Evolutionary conservation across 1,140 invertebrate genomes (phyloP).

Genomic region (Camponotus pennsylvanicus): DNA sequence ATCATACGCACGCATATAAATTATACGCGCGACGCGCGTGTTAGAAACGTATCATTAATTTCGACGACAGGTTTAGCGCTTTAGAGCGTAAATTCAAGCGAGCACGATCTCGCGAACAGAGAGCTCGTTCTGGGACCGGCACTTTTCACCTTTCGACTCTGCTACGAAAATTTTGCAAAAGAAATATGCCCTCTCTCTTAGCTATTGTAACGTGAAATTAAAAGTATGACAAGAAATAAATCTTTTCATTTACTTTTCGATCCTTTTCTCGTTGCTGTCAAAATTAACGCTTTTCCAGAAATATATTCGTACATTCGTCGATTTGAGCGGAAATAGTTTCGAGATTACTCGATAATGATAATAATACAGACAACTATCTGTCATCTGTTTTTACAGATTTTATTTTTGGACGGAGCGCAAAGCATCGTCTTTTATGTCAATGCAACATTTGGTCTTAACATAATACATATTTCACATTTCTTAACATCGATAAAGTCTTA

Average conservation of each 20-base stretch:
- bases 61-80: background rate
- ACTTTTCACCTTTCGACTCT: background rate
- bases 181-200: background rate
- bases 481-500: conserved; percentile 69
- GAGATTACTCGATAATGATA: background rate
- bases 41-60: conserved; percentile 15
- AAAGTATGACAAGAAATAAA: too few relatives aligned
- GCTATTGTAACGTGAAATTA: too few relatives aligned
- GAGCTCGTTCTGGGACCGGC: background rate
- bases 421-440: conserved; percentile 70
- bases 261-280: background rate
- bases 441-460: conserved; percentile 65
- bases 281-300: background rate
- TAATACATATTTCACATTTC: conserved; percentile 60
- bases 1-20: conserved; percentile 1
- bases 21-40: background rate
- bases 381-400: conserved; percentile 22
- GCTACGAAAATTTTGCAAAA: background rate
- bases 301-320: background rate
- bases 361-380: background rate
- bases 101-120: background rate
- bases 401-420: conserved; percentile 76
- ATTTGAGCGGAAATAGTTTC: background rate
- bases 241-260: too few relatives aligned
- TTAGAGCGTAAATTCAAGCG: background rate